Percentiles rank a stretch among this genome's conserved stretches.
phyloP scores from a whole-genome alignment of 2,888 invertebrate species.

The Alloplasta piceator region DNA sequence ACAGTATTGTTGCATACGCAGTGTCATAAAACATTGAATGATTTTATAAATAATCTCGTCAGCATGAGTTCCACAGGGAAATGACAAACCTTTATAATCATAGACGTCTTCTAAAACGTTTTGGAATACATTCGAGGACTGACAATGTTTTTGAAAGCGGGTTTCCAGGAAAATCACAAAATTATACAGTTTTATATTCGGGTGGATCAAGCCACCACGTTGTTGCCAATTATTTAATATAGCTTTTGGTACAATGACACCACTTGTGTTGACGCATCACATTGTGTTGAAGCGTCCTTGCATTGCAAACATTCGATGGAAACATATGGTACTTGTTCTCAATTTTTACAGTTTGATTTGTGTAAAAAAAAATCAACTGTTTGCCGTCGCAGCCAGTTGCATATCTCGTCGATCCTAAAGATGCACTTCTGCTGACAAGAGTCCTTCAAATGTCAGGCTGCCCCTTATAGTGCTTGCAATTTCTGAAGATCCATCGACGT shows the following conservation, averaged over 20 bases:
- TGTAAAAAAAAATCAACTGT: background rate
- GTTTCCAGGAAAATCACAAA: conserved; percentile 28
- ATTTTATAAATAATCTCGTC: conserved; percentile 20
- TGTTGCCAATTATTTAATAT: conserved; percentile 23
- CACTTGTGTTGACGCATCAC: conserved; percentile 33
- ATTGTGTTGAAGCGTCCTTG: conserved; percentile 42
- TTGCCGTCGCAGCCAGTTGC: background rate
- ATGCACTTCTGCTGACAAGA: background rate
- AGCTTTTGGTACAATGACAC: conserved; percentile 19
- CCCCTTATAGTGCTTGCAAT: too few species aligned
- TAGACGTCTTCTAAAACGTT: too few species aligned
- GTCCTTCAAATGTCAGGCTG: background rate
- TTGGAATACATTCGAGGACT: conserved; percentile 22
- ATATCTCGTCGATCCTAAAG: conserved; percentile 13
- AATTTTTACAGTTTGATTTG: background rate
- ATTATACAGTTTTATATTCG: conserved; percentile 18
- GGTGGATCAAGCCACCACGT: conserved; percentile 10
- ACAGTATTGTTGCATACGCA: too few species aligned
- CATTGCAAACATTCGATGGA: conserved; percentile 43
- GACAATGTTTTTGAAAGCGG: conserved; percentile 1
- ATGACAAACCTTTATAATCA: too few species aligned
- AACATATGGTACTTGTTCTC: background rate
- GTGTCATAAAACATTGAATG: conserved; percentile 18
- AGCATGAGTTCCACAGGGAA: too few species aligned
- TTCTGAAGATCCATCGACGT: background rate